Conservation (phyloP, 1,140 invertebrate genomes). For the Liolophura sinensis region DNA sequence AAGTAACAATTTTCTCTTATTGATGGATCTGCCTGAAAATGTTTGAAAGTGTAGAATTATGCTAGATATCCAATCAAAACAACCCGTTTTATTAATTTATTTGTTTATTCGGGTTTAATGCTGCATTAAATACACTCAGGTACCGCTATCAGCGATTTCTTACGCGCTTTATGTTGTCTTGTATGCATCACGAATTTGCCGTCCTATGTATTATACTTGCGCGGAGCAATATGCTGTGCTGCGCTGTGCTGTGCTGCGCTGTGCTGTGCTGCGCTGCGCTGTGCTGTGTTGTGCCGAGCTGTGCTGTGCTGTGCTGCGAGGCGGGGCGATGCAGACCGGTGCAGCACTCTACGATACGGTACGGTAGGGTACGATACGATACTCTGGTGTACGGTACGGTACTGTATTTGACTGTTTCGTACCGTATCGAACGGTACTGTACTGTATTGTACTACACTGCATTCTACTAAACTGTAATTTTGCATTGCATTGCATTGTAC, state of each 20-base stretch:
- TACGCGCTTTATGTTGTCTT: too few relatives aligned
- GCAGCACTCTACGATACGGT: conserved; percentile 6
- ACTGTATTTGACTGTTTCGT: conserved; percentile 13
- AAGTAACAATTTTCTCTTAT: too few relatives aligned
- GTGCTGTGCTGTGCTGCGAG: conserved; percentile 14
- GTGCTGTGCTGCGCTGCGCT: conserved; percentile 24
- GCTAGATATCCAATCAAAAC: too few relatives aligned
- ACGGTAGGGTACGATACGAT: conserved; percentile 13
- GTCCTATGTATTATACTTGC: too few relatives aligned
- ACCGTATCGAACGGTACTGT: conserved; percentile 9
- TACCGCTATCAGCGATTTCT: too few relatives aligned
- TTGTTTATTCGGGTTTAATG: too few relatives aligned
- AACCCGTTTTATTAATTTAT: too few relatives aligned
- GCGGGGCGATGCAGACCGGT: background rate
- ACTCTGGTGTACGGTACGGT: conserved; percentile 13
- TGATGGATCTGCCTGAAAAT: too few relatives aligned
- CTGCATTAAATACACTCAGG: too few relatives aligned
- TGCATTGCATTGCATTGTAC: conserved; percentile 20
- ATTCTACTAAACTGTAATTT: conserved; percentile 19
- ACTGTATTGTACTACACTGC: conserved; percentile 14
- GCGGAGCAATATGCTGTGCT: conserved; percentile 17
- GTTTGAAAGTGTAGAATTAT: too few relatives aligned
- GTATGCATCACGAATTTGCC: too few relatives aligned
- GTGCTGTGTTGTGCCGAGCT: conserved; percentile 16
- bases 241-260: conserved; percentile 22